Conservation (phyloP, 2,888 invertebrate genomes). For the Ochlodes sylvanus region DNA sequence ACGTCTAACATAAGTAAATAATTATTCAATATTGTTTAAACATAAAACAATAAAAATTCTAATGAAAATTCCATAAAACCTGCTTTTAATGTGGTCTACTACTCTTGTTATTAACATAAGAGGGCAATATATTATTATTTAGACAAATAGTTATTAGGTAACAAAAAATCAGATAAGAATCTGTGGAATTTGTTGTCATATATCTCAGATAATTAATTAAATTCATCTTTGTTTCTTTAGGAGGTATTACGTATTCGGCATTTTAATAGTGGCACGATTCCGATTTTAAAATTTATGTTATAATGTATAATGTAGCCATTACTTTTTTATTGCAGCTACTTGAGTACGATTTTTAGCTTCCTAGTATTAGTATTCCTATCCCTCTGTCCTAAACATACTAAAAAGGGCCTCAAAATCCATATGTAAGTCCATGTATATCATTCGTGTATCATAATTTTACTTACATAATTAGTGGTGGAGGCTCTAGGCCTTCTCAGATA, state of each 20-base stretch:
- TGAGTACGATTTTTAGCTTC: neutral
- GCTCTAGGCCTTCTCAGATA: too few relatives aligned
- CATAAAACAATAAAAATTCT: constrained; percentile 73
- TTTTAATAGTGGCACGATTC: constrained; percentile 44
- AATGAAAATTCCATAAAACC: constrained; percentile 79
- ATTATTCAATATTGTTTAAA: constrained; percentile 43
- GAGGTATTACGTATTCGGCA: constrained; percentile 43
- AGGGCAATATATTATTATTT: constrained; percentile 73
- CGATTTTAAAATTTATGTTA: constrained; percentile 42
- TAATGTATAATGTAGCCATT: neutral
- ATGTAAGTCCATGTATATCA: too few relatives aligned
- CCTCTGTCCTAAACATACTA: too few relatives aligned
- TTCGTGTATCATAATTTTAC: too few relatives aligned
- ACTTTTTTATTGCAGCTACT: neutral
- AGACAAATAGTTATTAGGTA: constrained; percentile 79
- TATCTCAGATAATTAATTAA: constrained; percentile 68
- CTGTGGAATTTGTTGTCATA: constrained; percentile 65
- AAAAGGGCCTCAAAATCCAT: too few relatives aligned
- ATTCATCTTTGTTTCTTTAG: constrained; percentile 54
- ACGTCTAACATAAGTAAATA: constrained; percentile 24
- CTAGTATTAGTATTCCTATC: neutral
- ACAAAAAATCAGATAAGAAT: constrained; percentile 59
- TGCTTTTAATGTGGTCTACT: constrained; percentile 65
- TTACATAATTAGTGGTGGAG: too few relatives aligned
- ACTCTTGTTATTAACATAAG: constrained; percentile 73